phyloP scores from a whole-genome alignment of 2,113 vertebrate species.

The Crotalus viridis region DNA sequence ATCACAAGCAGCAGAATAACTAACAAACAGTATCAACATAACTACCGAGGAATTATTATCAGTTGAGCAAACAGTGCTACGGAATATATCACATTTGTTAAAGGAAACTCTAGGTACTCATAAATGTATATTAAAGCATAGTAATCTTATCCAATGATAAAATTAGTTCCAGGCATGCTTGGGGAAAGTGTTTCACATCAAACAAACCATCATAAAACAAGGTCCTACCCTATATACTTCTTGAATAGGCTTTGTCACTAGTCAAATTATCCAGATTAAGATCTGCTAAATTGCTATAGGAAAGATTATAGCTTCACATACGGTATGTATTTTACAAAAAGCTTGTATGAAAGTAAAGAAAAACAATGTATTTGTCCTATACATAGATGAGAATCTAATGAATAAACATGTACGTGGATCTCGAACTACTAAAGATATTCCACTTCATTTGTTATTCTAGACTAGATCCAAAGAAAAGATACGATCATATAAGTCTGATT shows the following conservation, averaged over 20 bases:
- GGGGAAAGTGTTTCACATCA: not conserved
- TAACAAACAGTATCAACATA: not conserved
- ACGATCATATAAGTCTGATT: not conserved
- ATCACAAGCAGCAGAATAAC: not conserved
- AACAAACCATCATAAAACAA: not conserved
- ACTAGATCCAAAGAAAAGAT: not conserved
- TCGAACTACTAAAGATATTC: not conserved
- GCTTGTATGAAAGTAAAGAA: not conserved
- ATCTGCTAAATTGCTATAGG: not conserved
- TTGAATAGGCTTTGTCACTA: not conserved
- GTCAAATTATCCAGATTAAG: not conserved
- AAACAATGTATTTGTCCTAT: not conserved
- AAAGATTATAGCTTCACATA: not conserved
- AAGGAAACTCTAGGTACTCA: not conserved
- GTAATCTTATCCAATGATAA: not conserved
- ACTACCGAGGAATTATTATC: not conserved
- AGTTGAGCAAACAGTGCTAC: not conserved
- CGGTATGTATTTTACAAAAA: not conserved
- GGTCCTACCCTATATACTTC: not conserved
- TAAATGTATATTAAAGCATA: not conserved
- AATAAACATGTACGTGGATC: not conserved
- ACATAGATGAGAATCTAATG: not conserved
- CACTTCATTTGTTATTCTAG: not conserved
- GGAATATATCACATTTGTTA: not conserved
- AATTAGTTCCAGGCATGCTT: not conserved